Evolutionary conservation across 2,888 invertebrate genomes (phyloP), one percentile per base, ranked within the genome.

Genomic region (Drosophila putrida): DNA sequence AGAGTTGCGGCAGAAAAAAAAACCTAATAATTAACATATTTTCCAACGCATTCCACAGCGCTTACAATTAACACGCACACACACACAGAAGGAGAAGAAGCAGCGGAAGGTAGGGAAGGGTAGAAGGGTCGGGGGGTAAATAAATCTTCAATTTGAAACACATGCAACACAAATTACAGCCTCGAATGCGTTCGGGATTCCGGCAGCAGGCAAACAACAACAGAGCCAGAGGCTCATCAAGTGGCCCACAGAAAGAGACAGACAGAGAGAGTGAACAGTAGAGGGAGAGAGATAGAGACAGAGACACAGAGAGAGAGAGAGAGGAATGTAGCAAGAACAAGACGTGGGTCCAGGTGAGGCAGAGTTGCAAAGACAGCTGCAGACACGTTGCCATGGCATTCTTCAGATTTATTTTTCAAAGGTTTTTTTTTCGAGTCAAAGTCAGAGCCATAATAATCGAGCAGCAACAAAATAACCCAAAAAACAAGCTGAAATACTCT

Each of bases 131-230:
- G 50, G 57, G 57, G 58, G 63, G 51, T 59, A 88, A 89, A 89
- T 88, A 86, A 86, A 86, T 89, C 86, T 86, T 88, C 80, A 86
- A 86, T 88, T 86, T 86, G 79, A 86, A 86, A 86, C 87, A 89
- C 90, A 89, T 88, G 86, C 86, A 89, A 88, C 85, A 89, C 85
- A 85, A 83, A 83, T 83, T 83, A 83, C 87, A 83, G 83, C 71
- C 84, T 89, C 81, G 77, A 71, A 75, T 67, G 76, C 70, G 63
- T 75, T 77, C 57, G 71, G 67, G 76, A 77, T 80, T 80, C 77
- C 80, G 63, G 62, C 73, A 72, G 61, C 60, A 79, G 71, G 41
- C 68, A 60, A 25, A 66, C 68, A 74, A 60, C 77, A 67, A 57
- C 57, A 71, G 55, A 61, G 3, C 20, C 53, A 64, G 70, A 62